These are phyloP conservation scores for Chorisops tibialis DNA, from an alignment of 2,888 invertebrate species.

Conservation along the genomic window DNA sequence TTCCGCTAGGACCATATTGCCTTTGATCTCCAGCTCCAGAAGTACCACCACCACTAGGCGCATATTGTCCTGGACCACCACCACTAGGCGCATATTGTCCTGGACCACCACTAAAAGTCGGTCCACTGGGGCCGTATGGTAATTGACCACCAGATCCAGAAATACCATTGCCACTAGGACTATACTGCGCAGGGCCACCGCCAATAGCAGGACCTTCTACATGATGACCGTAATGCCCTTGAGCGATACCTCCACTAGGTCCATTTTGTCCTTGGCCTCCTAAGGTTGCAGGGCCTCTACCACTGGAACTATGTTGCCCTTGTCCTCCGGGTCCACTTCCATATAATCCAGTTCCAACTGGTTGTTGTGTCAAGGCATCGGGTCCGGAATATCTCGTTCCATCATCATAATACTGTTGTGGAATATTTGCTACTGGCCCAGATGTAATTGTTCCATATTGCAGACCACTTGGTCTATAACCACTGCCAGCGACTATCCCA, in stretches of 20 bases:
- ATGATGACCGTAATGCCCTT: too few relatives aligned
- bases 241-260: not conserved
- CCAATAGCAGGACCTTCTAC: too few relatives aligned
- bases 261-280: not conserved
- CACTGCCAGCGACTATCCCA: not conserved
- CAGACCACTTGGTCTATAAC: not conserved
- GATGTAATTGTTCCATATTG: slow-evolving; percentile 20
- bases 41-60: not conserved
- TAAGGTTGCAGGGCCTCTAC: not conserved
- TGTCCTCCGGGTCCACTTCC: not conserved
- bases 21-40: not conserved
- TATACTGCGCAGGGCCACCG: too few relatives aligned
- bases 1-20: not conserved
- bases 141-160: too few relatives aligned
- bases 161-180: too few relatives aligned
- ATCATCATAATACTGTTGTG: not conserved
- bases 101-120: not conserved
- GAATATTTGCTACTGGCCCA: not conserved
- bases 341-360: not conserved
- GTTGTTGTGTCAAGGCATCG: not conserved
- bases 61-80: not conserved
- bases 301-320: not conserved
- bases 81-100: too few relatives aligned
- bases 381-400: not conserved
- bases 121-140: too few relatives aligned